phyloP scores from a whole-genome alignment of 2,888 invertebrate genomes.

The Drepanosiphum platanoidis region DNA sequence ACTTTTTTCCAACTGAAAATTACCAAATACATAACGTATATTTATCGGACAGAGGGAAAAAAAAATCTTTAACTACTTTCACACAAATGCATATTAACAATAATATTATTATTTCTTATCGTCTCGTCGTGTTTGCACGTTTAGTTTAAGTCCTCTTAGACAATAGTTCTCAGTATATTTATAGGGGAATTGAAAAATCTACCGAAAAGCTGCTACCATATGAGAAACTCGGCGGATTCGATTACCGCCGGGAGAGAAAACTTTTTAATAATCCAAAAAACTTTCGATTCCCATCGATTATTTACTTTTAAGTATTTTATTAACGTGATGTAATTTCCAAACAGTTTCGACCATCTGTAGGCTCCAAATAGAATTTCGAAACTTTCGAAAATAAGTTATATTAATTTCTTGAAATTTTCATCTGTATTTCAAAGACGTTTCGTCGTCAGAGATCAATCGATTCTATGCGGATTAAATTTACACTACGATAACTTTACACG shows the following conservation, averaged over 20 bases:
- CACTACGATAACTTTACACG: neutral
- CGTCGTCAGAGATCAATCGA: neutral
- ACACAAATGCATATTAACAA: no score
- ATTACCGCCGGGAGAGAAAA: no score
- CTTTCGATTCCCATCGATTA: no score
- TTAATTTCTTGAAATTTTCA: neutral
- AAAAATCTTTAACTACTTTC: neutral
- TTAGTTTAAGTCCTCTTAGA: neutral
- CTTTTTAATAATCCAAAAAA: no score
- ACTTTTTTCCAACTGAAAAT: neutral
- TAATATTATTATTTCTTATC: neutral
- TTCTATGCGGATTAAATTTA: neutral
- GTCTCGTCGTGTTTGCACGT: neutral
- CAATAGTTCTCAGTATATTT: neutral
- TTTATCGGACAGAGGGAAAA: neutral
- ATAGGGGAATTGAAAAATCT: neutral
- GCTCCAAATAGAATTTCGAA: neutral
- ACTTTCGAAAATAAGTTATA: neutral
- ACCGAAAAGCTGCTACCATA: neutral
- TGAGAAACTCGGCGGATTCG: no score
- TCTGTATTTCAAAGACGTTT: neutral
- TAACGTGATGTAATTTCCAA: no score
- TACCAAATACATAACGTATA: neutral
- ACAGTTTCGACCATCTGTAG: neutral
- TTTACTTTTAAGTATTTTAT: no score